phyloP scores from a whole-genome alignment of 2,113 vertebrate genomes.

The Psittacula cyanocephala region DNA sequence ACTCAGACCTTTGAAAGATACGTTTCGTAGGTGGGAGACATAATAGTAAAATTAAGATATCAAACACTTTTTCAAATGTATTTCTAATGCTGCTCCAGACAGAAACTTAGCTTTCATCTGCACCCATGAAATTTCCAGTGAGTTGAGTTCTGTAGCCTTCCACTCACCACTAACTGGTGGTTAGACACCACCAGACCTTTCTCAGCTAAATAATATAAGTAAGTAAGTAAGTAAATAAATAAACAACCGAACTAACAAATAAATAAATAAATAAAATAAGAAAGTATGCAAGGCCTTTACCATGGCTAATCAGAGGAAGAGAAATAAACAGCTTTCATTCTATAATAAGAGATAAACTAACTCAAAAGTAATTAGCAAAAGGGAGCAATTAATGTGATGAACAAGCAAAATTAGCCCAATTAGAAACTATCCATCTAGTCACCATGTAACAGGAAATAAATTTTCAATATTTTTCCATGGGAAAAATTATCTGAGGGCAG shows the following conservation, averaged over 20 bases:
- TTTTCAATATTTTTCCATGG: not conserved
- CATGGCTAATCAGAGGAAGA: not conserved
- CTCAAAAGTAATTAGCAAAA: not conserved
- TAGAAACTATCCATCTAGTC: not conserved
- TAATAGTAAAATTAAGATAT: not conserved
- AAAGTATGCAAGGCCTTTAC: not conserved
- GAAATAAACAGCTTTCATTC: not conserved
- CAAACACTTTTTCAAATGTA: not conserved
- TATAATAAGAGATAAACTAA: not conserved
- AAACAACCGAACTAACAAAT: no score
- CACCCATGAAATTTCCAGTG: not conserved
- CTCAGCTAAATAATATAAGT: not conserved
- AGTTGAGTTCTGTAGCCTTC: not conserved
- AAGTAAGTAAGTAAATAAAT: not conserved
- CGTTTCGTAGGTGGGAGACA: not conserved
- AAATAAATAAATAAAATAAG: not conserved
- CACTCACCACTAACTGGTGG: not conserved
- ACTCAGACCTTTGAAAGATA: not conserved
- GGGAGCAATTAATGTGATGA: not conserved
- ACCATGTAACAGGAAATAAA: not conserved
- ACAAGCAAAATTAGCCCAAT: not conserved
- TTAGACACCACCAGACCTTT: not conserved
- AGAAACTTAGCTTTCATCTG: not conserved
- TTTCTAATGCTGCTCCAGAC: not conserved
- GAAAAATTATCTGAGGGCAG: not conserved